Percentiles rank a stretch among this genome's conserved stretches.
Conservation (phyloP, 2,113 vertebrate genomes). For the Athene noctua region DNA sequence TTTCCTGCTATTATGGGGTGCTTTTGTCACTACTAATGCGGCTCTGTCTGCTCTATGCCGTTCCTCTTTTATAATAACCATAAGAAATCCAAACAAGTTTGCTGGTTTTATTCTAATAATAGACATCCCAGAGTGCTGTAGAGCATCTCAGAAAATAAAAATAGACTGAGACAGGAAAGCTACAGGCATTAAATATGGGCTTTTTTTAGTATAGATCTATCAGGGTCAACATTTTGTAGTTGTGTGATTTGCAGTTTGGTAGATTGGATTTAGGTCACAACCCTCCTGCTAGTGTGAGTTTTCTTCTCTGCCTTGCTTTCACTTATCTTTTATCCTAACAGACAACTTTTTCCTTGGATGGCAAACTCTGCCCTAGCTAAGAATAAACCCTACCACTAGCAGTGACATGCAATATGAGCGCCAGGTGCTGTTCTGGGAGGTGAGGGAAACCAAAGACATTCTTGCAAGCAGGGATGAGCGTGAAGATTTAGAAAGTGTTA, state of each 20-base stretch:
- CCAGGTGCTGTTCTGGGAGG: background rate
- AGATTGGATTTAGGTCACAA: background rate
- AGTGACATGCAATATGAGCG: background rate
- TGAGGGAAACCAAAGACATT: background rate
- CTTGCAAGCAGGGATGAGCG: background rate
- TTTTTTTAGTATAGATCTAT: background rate
- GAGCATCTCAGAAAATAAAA: background rate
- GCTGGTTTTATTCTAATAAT: background rate
- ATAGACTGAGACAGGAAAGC: background rate
- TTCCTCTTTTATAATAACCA: background rate
- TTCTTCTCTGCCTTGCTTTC: background rate
- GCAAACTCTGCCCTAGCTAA: background rate
- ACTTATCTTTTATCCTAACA: background rate
- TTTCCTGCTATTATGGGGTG: fast-evolving
- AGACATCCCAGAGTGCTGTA: background rate
- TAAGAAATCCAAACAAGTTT: background rate
- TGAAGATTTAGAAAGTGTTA: background rate
- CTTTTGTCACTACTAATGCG: background rate
- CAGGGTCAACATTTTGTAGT: background rate
- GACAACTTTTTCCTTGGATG: background rate
- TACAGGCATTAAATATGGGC: background rate
- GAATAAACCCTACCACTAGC: background rate
- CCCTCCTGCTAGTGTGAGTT: background rate
- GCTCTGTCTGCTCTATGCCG: background rate
- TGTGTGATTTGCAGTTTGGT: background rate